Percentiles rank a stretch among this genome's conserved stretches.
phyloP scores from a whole-genome alignment of 2,797 vertebrate species.

The Selene dorsalis region DNA sequence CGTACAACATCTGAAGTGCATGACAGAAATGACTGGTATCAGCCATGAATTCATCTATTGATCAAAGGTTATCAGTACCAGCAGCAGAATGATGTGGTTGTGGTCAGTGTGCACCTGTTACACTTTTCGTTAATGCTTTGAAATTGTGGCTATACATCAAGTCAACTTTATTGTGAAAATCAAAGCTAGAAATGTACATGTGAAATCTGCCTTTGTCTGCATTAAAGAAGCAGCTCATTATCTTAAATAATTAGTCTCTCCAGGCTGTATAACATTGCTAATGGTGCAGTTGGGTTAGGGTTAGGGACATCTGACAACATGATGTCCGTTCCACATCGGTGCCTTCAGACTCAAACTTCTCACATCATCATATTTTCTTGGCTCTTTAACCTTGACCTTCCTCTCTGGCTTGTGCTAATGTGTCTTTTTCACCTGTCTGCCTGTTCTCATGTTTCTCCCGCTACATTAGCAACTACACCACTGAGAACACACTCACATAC shows the following conservation, averaged over 20 bases:
- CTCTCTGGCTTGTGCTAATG: conserved; percentile 42
- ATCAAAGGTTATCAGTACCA: no score
- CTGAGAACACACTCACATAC: conserved; percentile 45
- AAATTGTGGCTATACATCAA: no score
- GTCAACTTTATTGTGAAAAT: background rate
- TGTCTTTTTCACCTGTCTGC: conserved; percentile 32
- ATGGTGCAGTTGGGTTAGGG: background rate
- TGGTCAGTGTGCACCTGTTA: background rate
- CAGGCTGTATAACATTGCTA: background rate
- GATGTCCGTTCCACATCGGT: background rate
- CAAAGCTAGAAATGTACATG: background rate
- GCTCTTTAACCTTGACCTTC: conserved; percentile 20
- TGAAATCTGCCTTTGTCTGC: background rate
- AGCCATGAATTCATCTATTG: no score
- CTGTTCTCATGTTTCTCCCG: conserved; percentile 52
- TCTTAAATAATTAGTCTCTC: background rate
- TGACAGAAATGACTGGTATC: no score
- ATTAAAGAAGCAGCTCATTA: background rate
- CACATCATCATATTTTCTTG: background rate
- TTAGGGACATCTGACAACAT: background rate
- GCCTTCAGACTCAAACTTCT: background rate
- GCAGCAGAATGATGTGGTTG: background rate
- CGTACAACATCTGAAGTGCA: no score
- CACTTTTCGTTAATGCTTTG: background rate
- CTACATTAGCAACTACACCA: conserved; percentile 84